A percentile compares a stretch with the other conserved stretches of the same genome.
phyloP scores from a whole-genome alignment of 2,888 invertebrate species.

The Seladonia tumulorum region DNA sequence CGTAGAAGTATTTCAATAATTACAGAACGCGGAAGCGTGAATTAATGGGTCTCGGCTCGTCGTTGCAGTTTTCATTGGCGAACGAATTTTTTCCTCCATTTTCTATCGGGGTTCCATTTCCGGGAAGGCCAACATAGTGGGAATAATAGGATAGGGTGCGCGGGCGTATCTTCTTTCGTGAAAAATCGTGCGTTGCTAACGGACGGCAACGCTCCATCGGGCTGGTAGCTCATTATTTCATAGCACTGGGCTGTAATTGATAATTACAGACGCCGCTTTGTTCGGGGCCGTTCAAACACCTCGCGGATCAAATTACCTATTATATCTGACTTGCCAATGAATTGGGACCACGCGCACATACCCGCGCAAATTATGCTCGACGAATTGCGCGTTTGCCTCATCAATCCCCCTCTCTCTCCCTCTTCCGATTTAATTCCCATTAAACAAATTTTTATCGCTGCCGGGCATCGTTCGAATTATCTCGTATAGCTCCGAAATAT shows the following conservation, averaged over 20 bases:
- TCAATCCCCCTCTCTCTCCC: background rate
- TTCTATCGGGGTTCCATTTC: background rate
- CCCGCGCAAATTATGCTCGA: constrained; percentile 32
- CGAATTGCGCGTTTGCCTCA: constrained; percentile 3
- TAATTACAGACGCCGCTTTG: constrained; percentile 74
- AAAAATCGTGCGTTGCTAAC: constrained; percentile 39
- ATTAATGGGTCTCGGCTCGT: background rate
- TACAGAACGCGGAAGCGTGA: background rate
- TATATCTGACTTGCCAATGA: constrained; percentile 73
- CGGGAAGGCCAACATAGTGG: background rate
- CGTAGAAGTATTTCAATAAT: background rate
- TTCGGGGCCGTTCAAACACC: constrained; percentile 61
- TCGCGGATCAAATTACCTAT: constrained; percentile 80
- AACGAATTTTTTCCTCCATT: background rate
- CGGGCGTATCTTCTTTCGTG: background rate
- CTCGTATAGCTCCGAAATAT: background rate
- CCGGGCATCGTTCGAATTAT: background rate
- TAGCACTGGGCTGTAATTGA: constrained; percentile 73
- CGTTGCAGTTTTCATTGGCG: background rate
- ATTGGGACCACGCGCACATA: constrained; percentile 38
- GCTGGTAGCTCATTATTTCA: constrained; percentile 75
- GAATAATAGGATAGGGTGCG: background rate
- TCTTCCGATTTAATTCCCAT: background rate
- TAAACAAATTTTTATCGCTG: background rate
- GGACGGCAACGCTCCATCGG: constrained; percentile 45